phyloP scores from a whole-genome alignment of 1,140 invertebrate genomes.

The Chlorops oryzae region DNA sequence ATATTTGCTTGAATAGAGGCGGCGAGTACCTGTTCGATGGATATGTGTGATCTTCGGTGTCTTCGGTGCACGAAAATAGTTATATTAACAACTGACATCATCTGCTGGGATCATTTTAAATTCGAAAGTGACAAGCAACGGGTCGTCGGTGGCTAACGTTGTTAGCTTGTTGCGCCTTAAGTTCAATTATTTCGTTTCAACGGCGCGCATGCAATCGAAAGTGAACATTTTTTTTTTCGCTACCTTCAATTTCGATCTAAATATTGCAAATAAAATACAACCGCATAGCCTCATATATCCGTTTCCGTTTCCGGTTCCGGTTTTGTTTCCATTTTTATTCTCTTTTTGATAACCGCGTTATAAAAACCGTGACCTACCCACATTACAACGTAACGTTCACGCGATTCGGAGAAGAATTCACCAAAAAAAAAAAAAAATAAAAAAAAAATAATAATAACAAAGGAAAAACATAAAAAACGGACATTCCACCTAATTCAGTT shows the following conservation, averaged over 20 bases:
- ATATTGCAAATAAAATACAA: background rate
- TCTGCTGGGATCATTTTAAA: slow-evolving; percentile 41
- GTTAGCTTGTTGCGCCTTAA: slow-evolving; percentile 4
- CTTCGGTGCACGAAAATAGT: slow-evolving; percentile 1
- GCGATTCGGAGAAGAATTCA: background rate
- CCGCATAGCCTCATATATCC: too few relatives aligned
- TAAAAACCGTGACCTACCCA: too few relatives aligned
- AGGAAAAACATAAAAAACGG: too few relatives aligned
- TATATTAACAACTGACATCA: slow-evolving; percentile 45
- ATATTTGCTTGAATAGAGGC: too few relatives aligned
- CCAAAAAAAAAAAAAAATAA: too few relatives aligned
- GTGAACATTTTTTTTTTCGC: too few relatives aligned
- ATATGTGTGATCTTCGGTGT: too few relatives aligned
- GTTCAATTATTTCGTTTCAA: background rate
- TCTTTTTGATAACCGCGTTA: background rate
- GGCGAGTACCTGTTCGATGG: too few relatives aligned
- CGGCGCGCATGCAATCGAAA: too few relatives aligned
- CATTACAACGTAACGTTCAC: too few relatives aligned
- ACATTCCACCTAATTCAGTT: too few relatives aligned
- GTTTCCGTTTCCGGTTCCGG: background rate
- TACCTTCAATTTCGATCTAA: background rate
- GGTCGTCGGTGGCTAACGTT: slow-evolving; percentile 18
- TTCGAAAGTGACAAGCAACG: slow-evolving; percentile 39
- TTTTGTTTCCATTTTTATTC: background rate
- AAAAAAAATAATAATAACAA: too few relatives aligned